Evolutionary conservation across 1,140 invertebrate species (phyloP), one percentile per base, ranked within the genome.

Genomic region (Physella acuta): DNA sequence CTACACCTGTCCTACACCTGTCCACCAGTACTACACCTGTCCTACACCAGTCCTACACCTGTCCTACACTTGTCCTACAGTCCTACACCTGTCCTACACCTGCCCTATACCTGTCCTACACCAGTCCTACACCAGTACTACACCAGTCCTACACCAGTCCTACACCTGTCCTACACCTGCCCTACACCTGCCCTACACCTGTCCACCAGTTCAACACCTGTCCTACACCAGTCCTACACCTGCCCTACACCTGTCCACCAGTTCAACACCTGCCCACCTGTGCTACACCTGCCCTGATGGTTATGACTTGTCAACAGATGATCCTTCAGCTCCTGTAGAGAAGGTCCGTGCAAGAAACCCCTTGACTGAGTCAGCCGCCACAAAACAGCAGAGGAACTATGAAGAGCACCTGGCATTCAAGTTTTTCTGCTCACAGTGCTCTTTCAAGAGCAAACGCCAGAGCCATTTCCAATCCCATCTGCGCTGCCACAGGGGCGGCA

Each of bases 371-470:
- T 70, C 71, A 16, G n/a, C 51, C 24, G 63, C 56, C 1, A 73
- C 68, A 17, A 64, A 65, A 52, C 56, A 64, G 63, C 67, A 68
- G 24, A 31, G 68, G 8, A 70, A 62, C 20, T 72, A 74, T 37
- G 73, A 71, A 53, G 70, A 65, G 20, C 49, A 62, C 1, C 58
- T 68, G 36, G 76, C 78, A 5, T 85, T 79, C 69, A 85, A 85
- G 69, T 82, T 79, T 69, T 83, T 81, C 56, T 85, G 84, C 70
- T 71, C 78, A 8, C 63, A 76, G 17, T 85, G 84, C 73, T 85
- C 84, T 1, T 86, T 86, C 65, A 85, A 84, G 65, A 80, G 79
- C 17, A 85, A 83, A 56, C 73, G 84, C 20, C 76, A 78, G 44
- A 85, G 84, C 73, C 84, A 85, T 70, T 83, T 78, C 44, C 24